These are phyloP conservation scores for Phaethon lepturus DNA, from an alignment of 2,113 vertebrate species.

Conservation along the genomic window DNA sequence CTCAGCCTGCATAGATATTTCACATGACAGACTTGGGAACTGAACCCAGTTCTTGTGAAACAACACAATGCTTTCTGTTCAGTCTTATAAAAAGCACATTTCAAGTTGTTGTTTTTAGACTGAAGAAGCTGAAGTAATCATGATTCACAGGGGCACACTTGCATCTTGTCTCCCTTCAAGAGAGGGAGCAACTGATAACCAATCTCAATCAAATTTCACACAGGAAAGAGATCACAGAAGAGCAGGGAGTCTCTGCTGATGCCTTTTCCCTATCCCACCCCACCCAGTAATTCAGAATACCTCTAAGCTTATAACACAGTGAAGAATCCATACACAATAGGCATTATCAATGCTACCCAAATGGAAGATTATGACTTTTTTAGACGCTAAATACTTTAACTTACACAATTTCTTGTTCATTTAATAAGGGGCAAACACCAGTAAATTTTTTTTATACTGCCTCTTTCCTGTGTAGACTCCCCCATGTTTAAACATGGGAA, in stretches of 20 bases:
- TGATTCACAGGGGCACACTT: not conserved
- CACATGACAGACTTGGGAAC: not conserved
- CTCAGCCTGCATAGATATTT: not conserved
- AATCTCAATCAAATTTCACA: not conserved
- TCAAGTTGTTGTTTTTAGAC: not conserved
- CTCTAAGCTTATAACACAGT: not conserved
- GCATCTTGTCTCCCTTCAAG: not conserved
- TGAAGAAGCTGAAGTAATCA: not conserved
- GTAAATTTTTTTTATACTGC: not conserved
- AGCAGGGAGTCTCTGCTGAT: not conserved
- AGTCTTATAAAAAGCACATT: not conserved
- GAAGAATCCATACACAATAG: not conserved
- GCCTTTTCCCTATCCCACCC: not conserved
- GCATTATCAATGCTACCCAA: not conserved
- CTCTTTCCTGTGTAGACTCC: not conserved
- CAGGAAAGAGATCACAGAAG: not conserved
- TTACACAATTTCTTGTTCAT: rapidly evolving
- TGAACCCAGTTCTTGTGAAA: not conserved
- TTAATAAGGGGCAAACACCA: not conserved
- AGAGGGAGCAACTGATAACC: not conserved
- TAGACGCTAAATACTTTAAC: not conserved
- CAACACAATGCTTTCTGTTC: not conserved
- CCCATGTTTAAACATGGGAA: not conserved
- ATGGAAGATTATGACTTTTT: not conserved
- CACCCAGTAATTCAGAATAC: not conserved